phyloP scores from a whole-genome alignment of 2,888 invertebrate species.

The Protophormia terraenovae region DNA sequence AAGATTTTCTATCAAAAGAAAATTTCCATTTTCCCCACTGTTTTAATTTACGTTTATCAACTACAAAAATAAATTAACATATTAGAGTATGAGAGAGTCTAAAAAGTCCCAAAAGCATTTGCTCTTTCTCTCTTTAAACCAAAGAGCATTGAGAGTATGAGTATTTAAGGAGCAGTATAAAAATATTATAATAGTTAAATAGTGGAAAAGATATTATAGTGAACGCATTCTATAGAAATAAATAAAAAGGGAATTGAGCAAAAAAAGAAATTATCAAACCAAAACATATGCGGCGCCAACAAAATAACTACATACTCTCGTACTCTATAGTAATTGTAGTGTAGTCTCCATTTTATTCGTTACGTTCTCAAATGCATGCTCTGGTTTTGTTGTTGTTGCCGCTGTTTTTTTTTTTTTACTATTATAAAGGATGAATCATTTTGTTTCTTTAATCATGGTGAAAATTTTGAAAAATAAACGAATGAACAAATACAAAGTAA shows the following conservation, averaged over 20 bases:
- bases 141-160: neutral
- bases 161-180: neutral
- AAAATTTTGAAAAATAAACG: constrained; percentile 36
- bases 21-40: neutral
- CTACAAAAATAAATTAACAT: neutral
- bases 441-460: constrained; percentile 40
- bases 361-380: constrained; percentile 46
- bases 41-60: neutral
- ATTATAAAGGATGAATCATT: constrained; percentile 58
- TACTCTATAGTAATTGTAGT: constrained; percentile 16
- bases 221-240: constrained; percentile 23
- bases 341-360: constrained; percentile 1
- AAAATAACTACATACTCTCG: constrained; percentile 63
- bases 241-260: constrained; percentile 8
- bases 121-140: neutral
- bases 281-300: constrained; percentile 76
- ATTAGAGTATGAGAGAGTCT: constrained; percentile 6
- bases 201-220: constrained; percentile 18
- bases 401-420: constrained; percentile 10
- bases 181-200: constrained; percentile 1
- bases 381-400: neutral
- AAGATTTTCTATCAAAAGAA: no score
- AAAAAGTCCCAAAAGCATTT: neutral
- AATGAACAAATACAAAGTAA: constrained; percentile 21
- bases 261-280: constrained; percentile 25